Conservation (phyloP, 2,888 invertebrate species). For the Machimus atricapillus region DNA sequence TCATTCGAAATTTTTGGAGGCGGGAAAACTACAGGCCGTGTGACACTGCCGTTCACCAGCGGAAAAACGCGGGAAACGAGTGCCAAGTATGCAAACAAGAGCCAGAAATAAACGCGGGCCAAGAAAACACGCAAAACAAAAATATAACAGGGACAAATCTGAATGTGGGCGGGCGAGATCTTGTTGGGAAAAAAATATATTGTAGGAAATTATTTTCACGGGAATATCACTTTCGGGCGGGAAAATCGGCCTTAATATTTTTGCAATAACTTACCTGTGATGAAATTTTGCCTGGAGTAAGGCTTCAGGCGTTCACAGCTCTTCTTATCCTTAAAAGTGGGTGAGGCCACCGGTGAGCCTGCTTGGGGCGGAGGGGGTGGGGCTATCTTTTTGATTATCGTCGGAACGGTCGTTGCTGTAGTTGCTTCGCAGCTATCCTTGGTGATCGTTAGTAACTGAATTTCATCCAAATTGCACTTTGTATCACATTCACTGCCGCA, state of each 20-base stretch:
- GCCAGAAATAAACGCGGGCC: background rate
- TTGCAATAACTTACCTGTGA: constrained; percentile 23
- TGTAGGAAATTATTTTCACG: background rate
- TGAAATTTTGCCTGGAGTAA: constrained; percentile 24
- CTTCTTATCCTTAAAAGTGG: constrained; percentile 9
- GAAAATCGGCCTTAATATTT: background rate
- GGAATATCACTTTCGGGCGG: background rate
- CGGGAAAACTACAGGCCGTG: background rate
- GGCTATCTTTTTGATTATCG: background rate
- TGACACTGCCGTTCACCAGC: background rate
- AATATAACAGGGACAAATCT: background rate
- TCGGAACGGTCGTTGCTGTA: background rate
- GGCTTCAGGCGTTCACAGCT: constrained; percentile 23
- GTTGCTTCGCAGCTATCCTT: constrained; percentile 9
- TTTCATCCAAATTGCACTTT: constrained; percentile 36
- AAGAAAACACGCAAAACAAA: background rate
- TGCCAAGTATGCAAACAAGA: background rate
- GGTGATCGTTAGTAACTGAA: constrained; percentile 3
- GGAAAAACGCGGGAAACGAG: background rate
- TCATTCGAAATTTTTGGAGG: background rate
- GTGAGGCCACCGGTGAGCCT: background rate
- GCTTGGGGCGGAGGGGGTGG: background rate
- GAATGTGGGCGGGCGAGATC: background rate
- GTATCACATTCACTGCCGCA: constrained; percentile 22
- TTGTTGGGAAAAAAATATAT: background rate